Evolutionary conservation across 2,113 vertebrate species (phyloP), one percentile per base, ranked within the genome.

Genomic region (Clarias gariepinus): DNA sequence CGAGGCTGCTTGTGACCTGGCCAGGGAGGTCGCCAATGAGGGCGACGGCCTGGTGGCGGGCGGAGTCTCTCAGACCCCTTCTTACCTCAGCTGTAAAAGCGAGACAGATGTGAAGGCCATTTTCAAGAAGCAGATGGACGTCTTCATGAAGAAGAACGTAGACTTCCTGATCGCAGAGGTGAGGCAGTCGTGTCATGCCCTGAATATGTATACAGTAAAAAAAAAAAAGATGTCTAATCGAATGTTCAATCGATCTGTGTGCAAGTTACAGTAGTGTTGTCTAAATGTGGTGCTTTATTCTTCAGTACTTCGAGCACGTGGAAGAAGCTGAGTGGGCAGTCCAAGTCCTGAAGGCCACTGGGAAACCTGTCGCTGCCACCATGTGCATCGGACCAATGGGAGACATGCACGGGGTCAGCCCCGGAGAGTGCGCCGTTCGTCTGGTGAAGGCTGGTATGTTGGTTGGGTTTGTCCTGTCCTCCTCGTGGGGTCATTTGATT

Each of bases 151-250:
- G 91, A 99, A 98, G 88, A 94, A 98, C 0, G 97, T 99, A 63
- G 97, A 99, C 93, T 99, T 99, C 91, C 60, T 99, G 91, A 98
- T 99, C 84, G 98, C 98, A 58, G 98, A 99, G 97, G 98, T 99
- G 92, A 90, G 58, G 0, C 12, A 16, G 74, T 64, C 28, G 2
- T 19, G 55, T 53, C 36, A 55, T 2, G 28, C 7, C 47, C 6
- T 8, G n/a, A 5, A 41, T 6, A 21, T 52, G 47, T 41, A 23
- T 30, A 64, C 21, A 58, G 19, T 18, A 61, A 41, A 36, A 36
- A 73, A 36, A 23, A 36, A 41, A 66, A 13, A n/a, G n/a, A 28
- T 28, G 30, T 8, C 19, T 69, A 11, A 1, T 47, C 21, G 7
- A 71, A 13, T 13, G 30, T 2, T 18, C 18, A 11, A 1, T 47